Percentiles rank a stretch among this genome's conserved stretches.
These are phyloP conservation scores for Numenius arquata DNA, from an alignment of 2,113 vertebrate species.

Conservation along the genomic window DNA sequence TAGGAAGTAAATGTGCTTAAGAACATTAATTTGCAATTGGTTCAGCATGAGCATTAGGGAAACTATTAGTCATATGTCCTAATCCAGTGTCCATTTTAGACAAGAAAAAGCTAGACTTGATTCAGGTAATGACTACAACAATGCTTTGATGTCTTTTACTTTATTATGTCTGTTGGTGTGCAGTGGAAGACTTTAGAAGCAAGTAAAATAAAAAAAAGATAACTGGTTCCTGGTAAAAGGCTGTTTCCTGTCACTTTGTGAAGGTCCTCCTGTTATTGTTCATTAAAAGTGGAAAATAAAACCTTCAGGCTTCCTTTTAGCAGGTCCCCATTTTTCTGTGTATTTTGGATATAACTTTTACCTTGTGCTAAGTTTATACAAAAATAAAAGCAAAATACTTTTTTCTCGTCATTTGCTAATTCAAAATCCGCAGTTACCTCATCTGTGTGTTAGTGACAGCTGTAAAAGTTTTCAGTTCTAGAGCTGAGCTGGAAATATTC, in stretches of 20 bases:
- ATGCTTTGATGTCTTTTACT: background rate
- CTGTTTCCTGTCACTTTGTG: background rate
- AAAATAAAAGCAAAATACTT: background rate
- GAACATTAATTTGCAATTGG: background rate
- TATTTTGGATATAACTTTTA: background rate
- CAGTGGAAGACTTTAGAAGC: background rate
- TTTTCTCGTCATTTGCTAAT: background rate
- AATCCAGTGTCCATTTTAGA: background rate
- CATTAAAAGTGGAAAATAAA: background rate
- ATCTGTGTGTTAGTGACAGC: background rate
- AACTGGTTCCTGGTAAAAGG: background rate
- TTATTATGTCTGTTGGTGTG: background rate
- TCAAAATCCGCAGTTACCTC: background rate
- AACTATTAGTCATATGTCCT: background rate
- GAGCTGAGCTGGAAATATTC: background rate
- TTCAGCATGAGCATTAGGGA: background rate
- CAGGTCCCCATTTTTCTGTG: background rate
- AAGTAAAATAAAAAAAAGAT: background rate
- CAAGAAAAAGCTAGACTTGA: background rate
- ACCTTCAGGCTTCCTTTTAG: background rate
- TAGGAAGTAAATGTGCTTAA: background rate
- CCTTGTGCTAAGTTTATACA: background rate
- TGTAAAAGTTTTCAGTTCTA: background rate
- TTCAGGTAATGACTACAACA: background rate
- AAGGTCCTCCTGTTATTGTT: background rate